These are phyloP conservation scores for Hozukius guyotensis DNA, from an alignment of 2,797 vertebrate genomes.

Conservation along the genomic window DNA sequence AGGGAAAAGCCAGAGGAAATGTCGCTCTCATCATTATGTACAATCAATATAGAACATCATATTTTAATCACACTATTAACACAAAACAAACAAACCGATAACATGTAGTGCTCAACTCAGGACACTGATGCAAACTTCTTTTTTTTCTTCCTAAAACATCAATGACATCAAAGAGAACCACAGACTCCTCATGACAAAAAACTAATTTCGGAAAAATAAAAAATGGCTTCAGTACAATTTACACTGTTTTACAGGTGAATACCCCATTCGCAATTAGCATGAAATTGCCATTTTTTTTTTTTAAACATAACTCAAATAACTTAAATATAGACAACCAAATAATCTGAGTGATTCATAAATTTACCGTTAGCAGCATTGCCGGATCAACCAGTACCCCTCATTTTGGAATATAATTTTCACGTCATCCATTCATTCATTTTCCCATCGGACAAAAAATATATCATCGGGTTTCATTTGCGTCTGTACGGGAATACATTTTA, in stretches of 20 bases:
- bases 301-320: constrained; percentile 68
- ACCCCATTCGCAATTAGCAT: constrained; percentile 44
- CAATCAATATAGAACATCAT: constrained; percentile 75
- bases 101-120: constrained; percentile 66
- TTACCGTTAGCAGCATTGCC: constrained; percentile 65
- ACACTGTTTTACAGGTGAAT: constrained; percentile 64
- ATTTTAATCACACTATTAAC: constrained; percentile 72
- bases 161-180: constrained; percentile 64
- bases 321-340: constrained; percentile 74
- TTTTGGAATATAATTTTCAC: constrained; percentile 51
- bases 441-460: constrained; percentile 62
- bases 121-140: constrained; percentile 49
- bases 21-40: constrained; percentile 75
- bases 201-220: constrained; percentile 51
- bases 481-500: constrained; percentile 32
- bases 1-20: constrained; percentile 84
- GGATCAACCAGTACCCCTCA: constrained; percentile 55
- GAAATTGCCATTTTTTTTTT: constrained; percentile 53
- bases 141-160: constrained; percentile 47
- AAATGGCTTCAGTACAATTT: constrained; percentile 74
- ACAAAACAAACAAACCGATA: constrained; percentile 65
- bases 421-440: constrained; percentile 38
- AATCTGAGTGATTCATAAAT: constrained; percentile 48
- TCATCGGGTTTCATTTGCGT: constrained; percentile 23
- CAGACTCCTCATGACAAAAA: constrained; percentile 52